Base-by-base conservation (phyloP, 2,797 vertebrate species). In the Falco berigora region DNA sequence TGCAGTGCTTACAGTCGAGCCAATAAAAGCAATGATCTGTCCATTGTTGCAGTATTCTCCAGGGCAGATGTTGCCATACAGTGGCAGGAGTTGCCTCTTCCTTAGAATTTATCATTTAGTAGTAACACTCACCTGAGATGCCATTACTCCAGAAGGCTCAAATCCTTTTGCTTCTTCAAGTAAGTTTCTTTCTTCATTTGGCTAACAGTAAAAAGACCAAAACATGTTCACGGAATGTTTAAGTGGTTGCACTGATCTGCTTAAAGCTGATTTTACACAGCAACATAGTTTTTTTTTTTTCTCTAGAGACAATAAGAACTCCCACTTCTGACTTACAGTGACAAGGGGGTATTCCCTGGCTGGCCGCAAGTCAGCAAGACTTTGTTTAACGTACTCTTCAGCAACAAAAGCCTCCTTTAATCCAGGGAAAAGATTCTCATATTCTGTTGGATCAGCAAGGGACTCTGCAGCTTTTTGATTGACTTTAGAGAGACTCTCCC, bases 381-480 rank as follows among this genome's bases (percentile, higher is more conserved):
- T 98, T 94, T 99, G 98, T 95, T 98, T 98, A 53, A 99, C 98
- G 24, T 98, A 99, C 58, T 99, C 98, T 95, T 99, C 99, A 53
- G 98, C 99, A 86, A 98, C 96, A 94, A 99, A 99, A 42, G 99
- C 98, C 98, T 99, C 99, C 97, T 98, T 99, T 95, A 99, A 97
- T 30, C 99, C 99, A 34, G 99, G 99, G 91, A 99, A 99, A 76
- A 99, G 98, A 96, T 99, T 99, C 97, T 99, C 99, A 84, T 99
- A 99, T 92, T 99, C 99, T 17, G 99, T 99, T 47, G 99, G 99
- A 95, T 99, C 99, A 59, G 99, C 99, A 55, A 99, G 98, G 17
- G 99, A 99, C 88, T 99, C 99, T 0, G 99, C 99, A 27, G 99
- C 99, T 98, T 99, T 99, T 94, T 99, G 99, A 96, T 99, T 99